phyloP scores from a whole-genome alignment of 2,113 vertebrate species.

The Brachyistius frenatus region DNA sequence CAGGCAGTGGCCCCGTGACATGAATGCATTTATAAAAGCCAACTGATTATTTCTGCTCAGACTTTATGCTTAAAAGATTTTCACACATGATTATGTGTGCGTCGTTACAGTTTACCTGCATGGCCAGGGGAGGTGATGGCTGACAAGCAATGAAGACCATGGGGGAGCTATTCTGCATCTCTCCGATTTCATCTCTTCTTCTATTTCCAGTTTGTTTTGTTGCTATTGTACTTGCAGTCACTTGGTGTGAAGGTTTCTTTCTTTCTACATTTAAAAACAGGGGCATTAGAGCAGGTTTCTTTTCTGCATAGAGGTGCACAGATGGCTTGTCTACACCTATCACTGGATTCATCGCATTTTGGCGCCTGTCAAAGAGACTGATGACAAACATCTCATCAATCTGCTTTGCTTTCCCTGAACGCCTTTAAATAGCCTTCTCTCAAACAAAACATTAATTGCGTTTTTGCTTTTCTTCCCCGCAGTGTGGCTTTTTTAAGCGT shows the following conservation, averaged over 20 bases:
- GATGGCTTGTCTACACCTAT: slow-evolving; percentile 35
- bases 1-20: slow-evolving; percentile 28
- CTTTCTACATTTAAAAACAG: slow-evolving; percentile 3
- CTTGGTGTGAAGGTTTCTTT: slow-evolving; percentile 48
- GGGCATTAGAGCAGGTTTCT: slow-evolving; percentile 4
- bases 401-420: slow-evolving; percentile 20
- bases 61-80: slow-evolving; percentile 1
- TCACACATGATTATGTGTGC: slow-evolving; percentile 57
- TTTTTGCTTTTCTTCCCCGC: slow-evolving; percentile 33
- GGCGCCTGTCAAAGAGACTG: neutral
- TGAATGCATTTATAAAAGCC: slow-evolving; percentile 26
- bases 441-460: neutral
- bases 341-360: slow-evolving; percentile 33
- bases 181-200: slow-evolving; percentile 26
- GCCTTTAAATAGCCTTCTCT: slow-evolving; percentile 1
- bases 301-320: slow-evolving; percentile 39
- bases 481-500: slow-evolving; percentile 96
- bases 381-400: slow-evolving; percentile 21
- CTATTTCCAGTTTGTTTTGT: slow-evolving; percentile 7
- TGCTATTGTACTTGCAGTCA: slow-evolving; percentile 17
- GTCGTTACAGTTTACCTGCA: slow-evolving; percentile 58
- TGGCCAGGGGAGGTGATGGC: slow-evolving; percentile 63
- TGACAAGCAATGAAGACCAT: slow-evolving; percentile 26
- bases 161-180: slow-evolving; percentile 37
- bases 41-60: slow-evolving; percentile 34